Conservation (phyloP, 1,140 invertebrate species). For the Drosophila triauraria region DNA sequence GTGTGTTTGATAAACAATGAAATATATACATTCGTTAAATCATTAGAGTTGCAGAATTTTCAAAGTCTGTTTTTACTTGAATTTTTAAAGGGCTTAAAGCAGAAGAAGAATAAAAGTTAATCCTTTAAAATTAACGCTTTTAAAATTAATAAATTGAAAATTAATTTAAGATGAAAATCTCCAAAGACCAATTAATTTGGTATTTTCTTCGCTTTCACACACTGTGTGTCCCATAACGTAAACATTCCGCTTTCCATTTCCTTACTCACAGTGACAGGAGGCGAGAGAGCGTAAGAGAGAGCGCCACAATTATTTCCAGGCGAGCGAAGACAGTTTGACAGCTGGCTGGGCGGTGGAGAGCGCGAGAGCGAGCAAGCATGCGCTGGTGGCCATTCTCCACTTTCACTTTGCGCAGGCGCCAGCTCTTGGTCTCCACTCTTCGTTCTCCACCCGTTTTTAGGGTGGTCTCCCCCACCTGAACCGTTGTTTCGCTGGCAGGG, state of each 20-base stretch:
- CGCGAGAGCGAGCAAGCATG: conserved; percentile 19
- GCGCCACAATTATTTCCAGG: conserved; percentile 40
- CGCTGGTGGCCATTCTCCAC: conserved; percentile 57
- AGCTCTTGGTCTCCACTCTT: conserved; percentile 45
- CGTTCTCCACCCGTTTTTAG: conserved; percentile 7
- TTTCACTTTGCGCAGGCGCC: conserved; percentile 47
- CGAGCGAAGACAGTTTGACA: conserved; percentile 14
- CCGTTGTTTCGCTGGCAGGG: conserved; percentile 18
- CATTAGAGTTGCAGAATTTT: no score
- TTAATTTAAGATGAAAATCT: not conserved
- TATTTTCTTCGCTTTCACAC: conserved; percentile 2
- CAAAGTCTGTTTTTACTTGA: not conserved
- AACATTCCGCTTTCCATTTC: conserved; percentile 66
- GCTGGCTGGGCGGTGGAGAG: conserved; percentile 1
- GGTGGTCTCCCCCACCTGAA: conserved; percentile 33
- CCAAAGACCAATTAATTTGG: not conserved
- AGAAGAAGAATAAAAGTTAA: no score
- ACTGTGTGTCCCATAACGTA: conserved; percentile 68
- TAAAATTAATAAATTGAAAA: not conserved
- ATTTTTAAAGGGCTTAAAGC: not conserved
- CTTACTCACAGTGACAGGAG: conserved; percentile 29
- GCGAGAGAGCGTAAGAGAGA: conserved; percentile 17
- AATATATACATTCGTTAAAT: no score
- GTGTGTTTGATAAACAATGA: no score
- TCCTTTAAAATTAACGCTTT: not conserved